Evolutionary conservation across 2,113 vertebrate species (phyloP), one percentile per base, ranked within the genome.

Genomic region (Spilogale gracilis): DNA sequence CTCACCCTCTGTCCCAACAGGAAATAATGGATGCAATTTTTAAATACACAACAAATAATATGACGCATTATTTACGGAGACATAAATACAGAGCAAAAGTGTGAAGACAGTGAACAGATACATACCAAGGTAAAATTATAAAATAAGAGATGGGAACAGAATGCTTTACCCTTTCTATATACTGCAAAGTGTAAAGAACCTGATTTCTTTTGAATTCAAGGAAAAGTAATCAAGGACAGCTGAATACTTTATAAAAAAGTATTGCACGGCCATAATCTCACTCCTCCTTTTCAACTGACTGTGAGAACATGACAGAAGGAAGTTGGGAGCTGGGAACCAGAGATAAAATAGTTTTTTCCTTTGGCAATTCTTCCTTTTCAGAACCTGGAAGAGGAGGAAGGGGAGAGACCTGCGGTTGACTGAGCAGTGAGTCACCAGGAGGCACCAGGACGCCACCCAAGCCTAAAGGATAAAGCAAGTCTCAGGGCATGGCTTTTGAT

Each of bases 311-410:
- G 65, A 96, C 6, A 92, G 94, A 30, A 93, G 73, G 65, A 63
- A 32, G 43, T 76, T 56, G 71, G 67, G 82, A 74, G 30, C 96
- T 95, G 92, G 63, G 12, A 90, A 96, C 32, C 52, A 67, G 38
- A 95, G 96, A 97, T 96, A 91, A 94, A 91, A 78, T 71, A 52
- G 23, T 74, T 93, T 89, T 50, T 43, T 96, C 94, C 88, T 96
- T 50, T 30, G 74, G 89, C 85, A 56, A 61, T 61, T n/a, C 78
- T 80, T 89, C 60, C 48, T 74, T 93, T 91, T 89, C 79, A 73
- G 89, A 91, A 85, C 82, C 27, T 67, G 38, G 18, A 61, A 60
- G n/a, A 85, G 2, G 73, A 94, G 21, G 88, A 50, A 6, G 30
- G n/a, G 13, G 43, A 48, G 67, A 95, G 23, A 43, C 78, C 27